Conservation (phyloP, 2,797 vertebrate genomes). For the Chiloscyllium punctatum region DNA sequence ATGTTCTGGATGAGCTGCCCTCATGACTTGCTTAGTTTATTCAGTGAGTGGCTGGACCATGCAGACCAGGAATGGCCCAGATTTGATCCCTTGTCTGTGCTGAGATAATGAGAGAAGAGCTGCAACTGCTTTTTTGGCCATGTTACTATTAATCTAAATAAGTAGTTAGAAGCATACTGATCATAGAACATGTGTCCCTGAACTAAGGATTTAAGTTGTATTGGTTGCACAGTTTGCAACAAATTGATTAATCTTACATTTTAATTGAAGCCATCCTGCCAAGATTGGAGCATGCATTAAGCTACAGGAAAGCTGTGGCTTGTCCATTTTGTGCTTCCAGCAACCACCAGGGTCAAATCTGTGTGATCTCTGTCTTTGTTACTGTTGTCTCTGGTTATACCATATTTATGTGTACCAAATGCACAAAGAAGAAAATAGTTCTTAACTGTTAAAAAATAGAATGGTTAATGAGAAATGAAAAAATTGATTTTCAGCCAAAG, state of each 20-base stretch:
- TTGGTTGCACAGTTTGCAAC: constrained; percentile 15
- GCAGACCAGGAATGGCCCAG: constrained; percentile 17
- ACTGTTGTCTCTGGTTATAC: constrained; percentile 28
- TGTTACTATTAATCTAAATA: constrained; percentile 22
- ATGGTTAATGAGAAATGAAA: neutral
- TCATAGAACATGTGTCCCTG: neutral
- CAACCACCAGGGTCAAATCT: constrained; percentile 24
- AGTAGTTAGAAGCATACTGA: neutral
- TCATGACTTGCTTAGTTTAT: neutral
- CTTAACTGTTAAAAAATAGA: neutral
- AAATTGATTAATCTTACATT: constrained; percentile 1
- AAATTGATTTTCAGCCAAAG: constrained; percentile 27
- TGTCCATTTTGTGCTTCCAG: constrained; percentile 30
- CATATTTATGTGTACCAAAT: constrained; percentile 31
- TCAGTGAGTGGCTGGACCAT: constrained; percentile 20
- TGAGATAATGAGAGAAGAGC: neutral
- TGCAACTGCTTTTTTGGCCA: constrained; percentile 1
- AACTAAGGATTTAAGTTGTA: neutral
- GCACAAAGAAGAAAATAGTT: neutral
- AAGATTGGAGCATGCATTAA: constrained; percentile 11
- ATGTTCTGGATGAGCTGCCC: constrained; percentile 18
- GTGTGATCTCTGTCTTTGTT: neutral
- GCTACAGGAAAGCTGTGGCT: neutral
- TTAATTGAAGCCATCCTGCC: neutral
- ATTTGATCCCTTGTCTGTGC: constrained; percentile 30